These are phyloP conservation scores for Megastigmus dorsalis DNA, from an alignment of 2,888 invertebrate genomes.

Conservation along the genomic window DNA sequence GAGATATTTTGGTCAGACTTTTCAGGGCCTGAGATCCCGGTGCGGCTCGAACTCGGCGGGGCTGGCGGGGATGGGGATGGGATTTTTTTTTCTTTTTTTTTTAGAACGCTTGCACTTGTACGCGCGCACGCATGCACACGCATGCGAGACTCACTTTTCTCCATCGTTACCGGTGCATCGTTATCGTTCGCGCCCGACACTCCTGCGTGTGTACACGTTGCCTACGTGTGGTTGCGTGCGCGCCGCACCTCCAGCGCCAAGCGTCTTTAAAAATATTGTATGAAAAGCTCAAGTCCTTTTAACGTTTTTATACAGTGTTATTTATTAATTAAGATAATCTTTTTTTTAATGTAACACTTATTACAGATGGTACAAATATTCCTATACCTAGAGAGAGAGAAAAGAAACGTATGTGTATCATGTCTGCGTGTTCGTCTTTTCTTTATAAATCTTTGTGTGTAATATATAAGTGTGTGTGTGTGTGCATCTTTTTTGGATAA, in stretches of 20 bases:
- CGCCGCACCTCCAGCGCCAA: conserved; percentile 51
- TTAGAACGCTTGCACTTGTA: conserved; percentile 15
- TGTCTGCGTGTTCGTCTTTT: conserved; percentile 48
- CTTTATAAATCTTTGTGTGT: conserved; percentile 28
- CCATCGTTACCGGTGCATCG: too few relatives aligned
- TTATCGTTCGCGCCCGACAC: too few relatives aligned
- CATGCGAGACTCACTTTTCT: too few relatives aligned
- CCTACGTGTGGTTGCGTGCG: conserved; percentile 10
- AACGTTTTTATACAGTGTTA: conserved; percentile 59
- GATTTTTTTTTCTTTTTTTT: conserved; percentile 54
- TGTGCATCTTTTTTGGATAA: conserved; percentile 1
- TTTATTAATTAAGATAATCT: conserved; percentile 64
- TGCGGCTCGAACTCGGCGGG: conserved; percentile 74
- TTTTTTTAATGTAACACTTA: conserved; percentile 69
- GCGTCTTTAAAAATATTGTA: conserved; percentile 54
- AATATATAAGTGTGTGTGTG: background rate
- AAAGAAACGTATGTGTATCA: conserved; percentile 39
- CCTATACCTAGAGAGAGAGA: conserved; percentile 67
- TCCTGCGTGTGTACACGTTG: too few relatives aligned
- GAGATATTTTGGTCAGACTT: conserved; percentile 25
- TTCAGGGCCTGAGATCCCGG: conserved; percentile 66
- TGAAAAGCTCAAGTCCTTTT: conserved; percentile 54
- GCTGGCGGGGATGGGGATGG: conserved; percentile 72
- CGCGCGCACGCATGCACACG: conserved; percentile 27
- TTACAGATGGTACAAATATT: conserved; percentile 73